A percentile compares a stretch with the other conserved stretches of the same genome.
These are phyloP conservation scores for Argopecten irradians DNA, from an alignment of 1,140 invertebrate species.

Conservation along the genomic window DNA sequence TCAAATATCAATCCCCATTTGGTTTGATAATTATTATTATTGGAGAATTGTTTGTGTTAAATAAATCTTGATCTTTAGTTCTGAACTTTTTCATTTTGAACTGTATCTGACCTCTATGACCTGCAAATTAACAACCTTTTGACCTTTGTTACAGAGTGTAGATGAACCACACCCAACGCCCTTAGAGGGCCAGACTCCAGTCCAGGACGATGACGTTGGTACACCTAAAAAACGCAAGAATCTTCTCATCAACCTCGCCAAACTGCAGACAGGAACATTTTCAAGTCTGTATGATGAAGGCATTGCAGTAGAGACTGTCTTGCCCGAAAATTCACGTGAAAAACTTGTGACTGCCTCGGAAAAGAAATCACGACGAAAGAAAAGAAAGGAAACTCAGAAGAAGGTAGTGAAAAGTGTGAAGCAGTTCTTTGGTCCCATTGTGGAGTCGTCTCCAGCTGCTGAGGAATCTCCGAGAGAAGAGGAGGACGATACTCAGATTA, in stretches of 20 bases:
- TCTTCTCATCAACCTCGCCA: constrained; percentile 66
- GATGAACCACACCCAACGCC: constrained; percentile 19
- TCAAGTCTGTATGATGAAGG: constrained; percentile 64
- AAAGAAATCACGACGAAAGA: constrained; percentile 54
- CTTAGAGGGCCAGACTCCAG: constrained; percentile 27
- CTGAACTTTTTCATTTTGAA: too few species aligned
- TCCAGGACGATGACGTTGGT: constrained; percentile 35
- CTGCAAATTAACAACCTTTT: too few species aligned
- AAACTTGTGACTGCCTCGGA: constrained; percentile 37
- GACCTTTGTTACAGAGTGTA: not conserved
- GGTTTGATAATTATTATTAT: too few species aligned
- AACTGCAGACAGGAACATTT: constrained; percentile 65
- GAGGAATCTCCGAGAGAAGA: constrained; percentile 41
- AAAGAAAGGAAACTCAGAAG: constrained; percentile 49
- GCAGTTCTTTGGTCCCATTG: constrained; percentile 73
- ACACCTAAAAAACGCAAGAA: constrained; percentile 58
- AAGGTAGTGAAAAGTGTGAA: constrained; percentile 65
- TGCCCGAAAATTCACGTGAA: constrained; percentile 49
- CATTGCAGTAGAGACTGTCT: constrained; percentile 62
- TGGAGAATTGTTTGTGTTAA: too few species aligned
- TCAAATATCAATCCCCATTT: too few species aligned
- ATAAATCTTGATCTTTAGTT: too few species aligned
- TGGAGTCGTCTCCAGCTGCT: constrained; percentile 53
- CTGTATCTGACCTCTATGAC: not conserved
- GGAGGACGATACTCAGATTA: constrained; percentile 60